A percentile compares a stretch with the other conserved stretches of the same genome.
phyloP scores from a whole-genome alignment of 2,888 invertebrate genomes.

The Blastobasis adustella region DNA sequence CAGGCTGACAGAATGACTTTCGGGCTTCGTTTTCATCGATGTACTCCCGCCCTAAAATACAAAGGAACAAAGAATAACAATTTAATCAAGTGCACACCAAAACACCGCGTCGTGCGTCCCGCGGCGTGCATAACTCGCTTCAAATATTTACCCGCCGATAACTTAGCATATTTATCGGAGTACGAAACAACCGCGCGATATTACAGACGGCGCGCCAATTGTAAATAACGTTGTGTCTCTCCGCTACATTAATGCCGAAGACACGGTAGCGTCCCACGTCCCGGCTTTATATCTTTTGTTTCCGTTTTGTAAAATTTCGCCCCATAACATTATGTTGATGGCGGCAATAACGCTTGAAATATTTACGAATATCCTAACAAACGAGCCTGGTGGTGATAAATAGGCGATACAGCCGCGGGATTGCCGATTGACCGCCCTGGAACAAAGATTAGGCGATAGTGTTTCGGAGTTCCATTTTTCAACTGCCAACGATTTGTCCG shows the following conservation, averaged over 20 bases:
- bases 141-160: constrained; percentile 3
- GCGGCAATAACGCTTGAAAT: constrained; percentile 71
- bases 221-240: constrained; percentile 39
- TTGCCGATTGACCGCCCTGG: constrained; percentile 57
- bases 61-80: too few species aligned
- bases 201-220: constrained; percentile 28
- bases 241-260: constrained; percentile 51
- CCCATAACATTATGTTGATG: constrained; percentile 74
- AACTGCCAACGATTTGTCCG: constrained; percentile 25
- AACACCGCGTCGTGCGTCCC: too few species aligned
- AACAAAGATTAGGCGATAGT: constrained; percentile 43
- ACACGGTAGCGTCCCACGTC: neutral
- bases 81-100: too few species aligned
- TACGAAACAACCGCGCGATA: constrained; percentile 18
- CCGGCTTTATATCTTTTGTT: constrained; percentile 61
- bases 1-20: too few species aligned
- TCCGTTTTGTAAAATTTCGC: constrained; percentile 70
- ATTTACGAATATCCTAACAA: constrained; percentile 72
- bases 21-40: too few species aligned
- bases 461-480: constrained; percentile 24
- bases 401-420: constrained; percentile 40
- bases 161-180: constrained; percentile 16
- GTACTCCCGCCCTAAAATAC: too few species aligned
- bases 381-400: constrained; percentile 62
- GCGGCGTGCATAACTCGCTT: neutral